Evolutionary conservation across 1,140 invertebrate species (phyloP), one percentile per base, ranked within the genome.

Genomic region (Anthonomus grandis): DNA sequence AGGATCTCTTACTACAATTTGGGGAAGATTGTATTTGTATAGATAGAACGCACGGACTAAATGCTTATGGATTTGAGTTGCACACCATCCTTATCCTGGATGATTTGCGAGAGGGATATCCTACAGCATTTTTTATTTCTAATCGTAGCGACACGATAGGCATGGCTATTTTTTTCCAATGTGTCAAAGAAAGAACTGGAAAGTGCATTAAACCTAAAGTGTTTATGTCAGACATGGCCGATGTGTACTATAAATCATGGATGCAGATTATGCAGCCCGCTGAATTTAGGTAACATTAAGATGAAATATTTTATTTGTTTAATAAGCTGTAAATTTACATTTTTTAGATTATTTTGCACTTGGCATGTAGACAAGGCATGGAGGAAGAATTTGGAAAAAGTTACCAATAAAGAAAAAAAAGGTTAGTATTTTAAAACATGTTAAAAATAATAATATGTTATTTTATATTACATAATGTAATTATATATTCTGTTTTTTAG

Each of bases 141-240:
- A 61, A 61, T 58, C n/a, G 47, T 9, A 37, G 13, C 12, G 56
- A 58, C 15, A 18, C 39, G 31, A 2, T 18, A 8, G 39, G 51
- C 4, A 37, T 53, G 6, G 19, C 12, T 5, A 37, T 59, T 9
- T 59, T 59, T 18, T 61, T 52, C 36, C 5, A 19, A 10, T 52
- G 23, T 15, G 49, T 61, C 2, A 42, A 46, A 27, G 9, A 18
- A 3, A 48, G 19, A 21, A 17, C 38, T 38, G 59, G 52, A 9
- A 9, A 19, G 6, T 18, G 13, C 13, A 21, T n/a, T 12, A 36
- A 52, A 42, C 2, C 50, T 15, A 59, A 50, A 39, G 44, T 56
- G n/a, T 59, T 62, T 36, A 62, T 62, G 57, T 59, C 60, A 13
- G 51, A 62, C 39, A 49, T 49, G 21, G 17, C 34, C 5, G 38